Evolutionary conservation across 1,140 invertebrate species (phyloP), one percentile per base, ranked within the genome.

Genomic region (Pseudomyrmex cubaensis): DNA sequence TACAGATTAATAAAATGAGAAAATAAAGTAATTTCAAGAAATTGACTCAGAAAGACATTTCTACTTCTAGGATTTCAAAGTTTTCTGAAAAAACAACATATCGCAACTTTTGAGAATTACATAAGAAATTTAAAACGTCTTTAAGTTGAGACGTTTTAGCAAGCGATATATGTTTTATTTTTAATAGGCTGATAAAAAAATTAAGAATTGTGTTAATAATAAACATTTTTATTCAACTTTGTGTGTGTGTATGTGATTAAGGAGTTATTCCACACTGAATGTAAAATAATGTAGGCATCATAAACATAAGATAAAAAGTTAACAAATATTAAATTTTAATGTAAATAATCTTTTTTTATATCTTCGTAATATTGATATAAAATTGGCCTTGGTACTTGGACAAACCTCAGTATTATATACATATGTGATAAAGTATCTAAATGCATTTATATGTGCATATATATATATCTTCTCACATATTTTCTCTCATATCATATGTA

Each of bases 51-150:
- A 22, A 62, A 64, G 56, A 73, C 83, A 17, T 35, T 69, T 15
- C 10, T 67, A 66, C 63, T 90, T 93, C 52, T 61, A 93, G 92
- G 91, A 48, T 93, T 92, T 74, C 87, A 87, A 69, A 88, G 61
- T 76, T 93, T 90, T 82, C 63, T 93, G 17, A 91, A 92, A 77
- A 92, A 91, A 74, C 73, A 91, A 15, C 91, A 93, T 44, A 75
- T 89, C 46, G 5, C 17, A 54, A 57, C 12, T 10, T 92, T 92
- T 63, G 89, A 91, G 20, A 64, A 66, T 70, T 86, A 88, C 56
- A 20, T 85, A 61, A 44, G 82, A 9, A 56, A 67, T 46, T 63
- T 74, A 35, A 82, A 69, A 52, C 44, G 50, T 13, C 17, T 22
- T 48, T 54, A 77, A 15, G 48, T 15, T 77, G 50, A 35, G 13